These are phyloP conservation scores for Pachyseris speciosa DNA, from an alignment of 64 coral and sea anemone species.

Conservation along the genomic window DNA sequence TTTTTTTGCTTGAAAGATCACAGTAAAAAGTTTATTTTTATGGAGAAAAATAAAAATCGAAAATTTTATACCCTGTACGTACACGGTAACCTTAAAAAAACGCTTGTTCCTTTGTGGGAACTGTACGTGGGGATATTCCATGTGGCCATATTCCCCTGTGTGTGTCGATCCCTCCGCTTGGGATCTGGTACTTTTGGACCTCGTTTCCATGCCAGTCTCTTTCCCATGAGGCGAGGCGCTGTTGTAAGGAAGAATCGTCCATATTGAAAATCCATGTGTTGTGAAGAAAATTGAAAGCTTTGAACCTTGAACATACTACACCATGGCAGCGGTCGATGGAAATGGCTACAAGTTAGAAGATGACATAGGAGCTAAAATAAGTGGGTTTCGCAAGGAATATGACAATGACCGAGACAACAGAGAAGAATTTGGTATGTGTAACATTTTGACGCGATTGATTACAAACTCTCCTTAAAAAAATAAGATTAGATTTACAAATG, in stretches of 20 bases:
- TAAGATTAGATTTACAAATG: not conserved
- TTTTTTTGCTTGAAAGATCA: too few species aligned
- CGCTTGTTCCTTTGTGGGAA: too few species aligned
- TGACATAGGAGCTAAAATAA: constrained; percentile 72
- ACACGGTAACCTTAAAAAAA: too few species aligned
- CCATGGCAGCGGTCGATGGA: constrained; percentile 45
- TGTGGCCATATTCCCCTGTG: too few species aligned
- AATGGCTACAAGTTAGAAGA: constrained; percentile 54
- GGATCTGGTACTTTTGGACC: too few species aligned
- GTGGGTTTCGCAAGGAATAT: constrained; percentile 57
- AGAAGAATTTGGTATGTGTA: constrained; percentile 24
- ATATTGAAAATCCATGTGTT: constrained; percentile 6
- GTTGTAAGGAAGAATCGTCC: not conserved
- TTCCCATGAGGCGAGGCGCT: not conserved
- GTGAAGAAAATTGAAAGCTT: not conserved
- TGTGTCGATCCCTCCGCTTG: too few species aligned
- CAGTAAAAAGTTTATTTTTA: too few species aligned
- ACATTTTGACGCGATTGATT: not conserved
- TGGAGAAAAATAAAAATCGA: too few species aligned
- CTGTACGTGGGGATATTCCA: too few species aligned
- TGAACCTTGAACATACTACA: not conserved
- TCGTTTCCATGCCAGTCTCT: not conserved
- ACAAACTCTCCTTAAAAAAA: not conserved
- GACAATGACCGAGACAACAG: constrained; percentile 58
- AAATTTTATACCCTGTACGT: too few species aligned